Evolutionary conservation across 2,797 vertebrate species (phyloP), one percentile per base, ranked within the genome.

Genomic region (Sphaeramia orbicularis): DNA sequence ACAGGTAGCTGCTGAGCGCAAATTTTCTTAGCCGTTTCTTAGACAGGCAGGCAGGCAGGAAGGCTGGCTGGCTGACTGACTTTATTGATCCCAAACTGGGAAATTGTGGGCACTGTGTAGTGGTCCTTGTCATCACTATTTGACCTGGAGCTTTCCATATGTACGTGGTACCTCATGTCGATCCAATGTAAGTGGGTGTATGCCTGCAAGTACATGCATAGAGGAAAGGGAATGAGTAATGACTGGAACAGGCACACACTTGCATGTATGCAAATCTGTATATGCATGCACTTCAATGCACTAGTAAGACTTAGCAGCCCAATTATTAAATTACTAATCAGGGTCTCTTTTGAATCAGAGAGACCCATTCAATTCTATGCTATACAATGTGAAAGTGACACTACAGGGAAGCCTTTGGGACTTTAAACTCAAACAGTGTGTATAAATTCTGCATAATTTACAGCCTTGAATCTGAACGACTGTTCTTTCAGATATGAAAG

Each of bases 401-500:
- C 50, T 15, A 30, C 18, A 32, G 14, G 63, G 35, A 9, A n/a
- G 42, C 27, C 6, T 27, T 44, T 18, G 21, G 16, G 14, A 38
- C 44, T 47, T 42, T 13, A 24, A 19, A 44, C 13, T 64, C 42
- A 69, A 47, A 58, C 43, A 15, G 7, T 4, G 13, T 24, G 38
- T 16, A 10, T 15, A 32, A 14, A 56, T 11, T 37, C 19, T 71
- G 52, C 42, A 56, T 54, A 42, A 68, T 64, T 19, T 54, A 47
- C 30, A 18, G n/a, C 27, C 45, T 18, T 16, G 32, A 72, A 53
- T 40, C 56, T 56, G 21, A 69, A 73, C 24, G 6, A 56, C 55
- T 55, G 43, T 52, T 55, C 57, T 64, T 76, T 86, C 45, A 82
- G 56, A 81, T 76, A 80, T 81, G 64, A 59, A 57, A 61, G 69